Base-by-base conservation (phyloP, 2,113 vertebrate genomes). In the Lipotes vexillifer region DNA sequence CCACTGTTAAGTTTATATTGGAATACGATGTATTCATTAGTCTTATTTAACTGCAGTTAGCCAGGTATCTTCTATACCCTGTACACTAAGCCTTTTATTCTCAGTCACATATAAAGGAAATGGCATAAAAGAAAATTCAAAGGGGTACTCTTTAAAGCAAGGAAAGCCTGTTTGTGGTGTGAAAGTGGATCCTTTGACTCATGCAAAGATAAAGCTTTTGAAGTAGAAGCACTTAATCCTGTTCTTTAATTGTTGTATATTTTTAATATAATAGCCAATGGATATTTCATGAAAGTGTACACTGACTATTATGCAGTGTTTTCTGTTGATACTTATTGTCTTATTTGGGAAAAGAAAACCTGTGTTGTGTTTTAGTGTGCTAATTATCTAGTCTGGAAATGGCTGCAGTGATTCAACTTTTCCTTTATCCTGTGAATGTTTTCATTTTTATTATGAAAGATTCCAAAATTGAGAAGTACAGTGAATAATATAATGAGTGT, bases 361-460 rank as follows among this genome's bases (percentile, higher is more conserved):
- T 96, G 18, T 96, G 65, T 81, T 88, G 31, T 97, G 8, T 97
- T 95, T 61, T 68, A 92, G 21, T 2, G 0, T 91, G 13, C 90
- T 90, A 29, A 69, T 94, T 93, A 90, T 29, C 88, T 81, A 87
- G 68, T 92, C 59, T 97, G 85, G 80, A 93, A 97, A 75, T 90
- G 17, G 33, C 8, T 63, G 0, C 0, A 46, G 88, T 93, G 88
- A 92, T 75, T 96, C 23, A 87, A 18, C 17, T 20, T 90, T 90
- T 96, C 95, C 41, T 96, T 91, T 92, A 65, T 86, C 93, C 29
- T 94, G 61, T 97, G 86, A 93, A 82, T 97, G 38, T 96, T 95
- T 94, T 94, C 31, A 69, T 93, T 92, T 96, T 97, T 92, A 82
- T 92, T 92, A 80, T 87, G 36, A 93, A 87, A 75, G 93, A 66